Base-by-base conservation (phyloP, 35 echinoderm and acorn worm genomes). In the Eucidaris tribuloides region DNA sequence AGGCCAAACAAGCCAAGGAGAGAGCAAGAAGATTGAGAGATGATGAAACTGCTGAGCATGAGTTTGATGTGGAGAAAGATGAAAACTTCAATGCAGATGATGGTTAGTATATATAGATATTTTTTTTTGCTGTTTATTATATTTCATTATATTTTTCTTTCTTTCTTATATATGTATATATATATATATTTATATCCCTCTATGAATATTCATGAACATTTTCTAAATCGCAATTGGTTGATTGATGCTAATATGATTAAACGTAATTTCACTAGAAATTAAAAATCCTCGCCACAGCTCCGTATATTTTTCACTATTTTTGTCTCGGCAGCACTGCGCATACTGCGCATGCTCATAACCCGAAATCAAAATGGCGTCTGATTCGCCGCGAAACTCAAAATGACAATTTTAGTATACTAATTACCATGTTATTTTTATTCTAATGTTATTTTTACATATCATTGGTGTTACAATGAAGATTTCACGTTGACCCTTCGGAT, bases 21-120 rank as follows among this genome's bases (percentile, higher is more conserved):
- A 96, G 76, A 41, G 81, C 65, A 6, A 83, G 71, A 33, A 66
- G 93, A 33, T 49, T 91, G 17, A 80, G 82, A n/a, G 78, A 91
- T 23, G 83, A 54, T 18, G 32, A 74, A 11, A 54, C 80, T 33
- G 93, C 87, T 2, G 89, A 96, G 18, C 22, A 59, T 29, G 42
- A 87, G 56, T 96, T 84, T 65, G 93, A 96, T 42, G 81, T 96
- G 46, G 93, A 96, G 58, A 96, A 91, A 45, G 93, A 96, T 76
- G 89, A 96, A 35, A 91, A 83, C 41, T 96, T 91, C 54, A 96
- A 96, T 91, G 89, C 84, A 29, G 89, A 91, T 71, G 93, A 96
- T 62, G 93, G 93, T 96, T 68, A 79, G 93, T 66, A 20, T 52
- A n/a, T 11, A n/a, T 9, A n/a, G n/a, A 52, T 11, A 52, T 52